Base-by-base conservation (phyloP, 2,113 vertebrate genomes). In the Archilochus colubris region DNA sequence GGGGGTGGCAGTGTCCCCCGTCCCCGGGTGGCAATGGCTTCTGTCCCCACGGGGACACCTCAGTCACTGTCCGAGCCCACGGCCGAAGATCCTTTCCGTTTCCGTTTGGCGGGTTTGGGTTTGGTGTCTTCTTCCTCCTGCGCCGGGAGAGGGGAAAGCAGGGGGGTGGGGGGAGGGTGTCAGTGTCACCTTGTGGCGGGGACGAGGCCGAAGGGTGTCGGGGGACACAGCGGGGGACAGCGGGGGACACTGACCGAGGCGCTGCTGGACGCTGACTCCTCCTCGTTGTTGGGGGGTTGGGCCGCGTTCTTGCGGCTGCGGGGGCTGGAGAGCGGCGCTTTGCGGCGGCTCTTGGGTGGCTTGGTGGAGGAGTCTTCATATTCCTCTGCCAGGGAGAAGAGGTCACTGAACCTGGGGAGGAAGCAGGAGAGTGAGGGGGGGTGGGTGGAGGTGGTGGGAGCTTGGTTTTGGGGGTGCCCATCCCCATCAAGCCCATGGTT, bases 61-160 rank as follows among this genome's bases (percentile, higher is more conserved):
- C 98, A 99, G 98, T 99, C 99, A 92, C 99, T 99, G 98, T 99
- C 99, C 0, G 99, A 99, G 70, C 98, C 99, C 44, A 99, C 98
- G 0, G 99, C 98, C 0, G 98, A 99, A 2, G 98, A 99, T 17
- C 99, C 98, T 96, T 99, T 99, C 95, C 99, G 97, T 97, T 99
- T 99, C 96, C 99, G 97, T 88, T 99, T 99, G 21, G 98, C 97
- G 6, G 99, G 98, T 96, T 99, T 99, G 51, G 99, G 99, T 77
- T 99, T 99, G 12, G 99, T 98, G 95, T 99, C 99, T 82, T 99
- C 99, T 50, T 99, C 99, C 95, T 99, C 99, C 99, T 99, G 93
- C 3, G 72, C 40, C 40, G 40, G 40, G 40, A 40, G 31, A 30
- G 53, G 9, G 10, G 19, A 16, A 10, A 4, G 12, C 2, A 3